Percentiles rank a stretch among this genome's conserved stretches.
These are phyloP conservation scores for Taphrorychus bicolor DNA, from an alignment of 2,888 invertebrate species.

Conservation along the genomic window DNA sequence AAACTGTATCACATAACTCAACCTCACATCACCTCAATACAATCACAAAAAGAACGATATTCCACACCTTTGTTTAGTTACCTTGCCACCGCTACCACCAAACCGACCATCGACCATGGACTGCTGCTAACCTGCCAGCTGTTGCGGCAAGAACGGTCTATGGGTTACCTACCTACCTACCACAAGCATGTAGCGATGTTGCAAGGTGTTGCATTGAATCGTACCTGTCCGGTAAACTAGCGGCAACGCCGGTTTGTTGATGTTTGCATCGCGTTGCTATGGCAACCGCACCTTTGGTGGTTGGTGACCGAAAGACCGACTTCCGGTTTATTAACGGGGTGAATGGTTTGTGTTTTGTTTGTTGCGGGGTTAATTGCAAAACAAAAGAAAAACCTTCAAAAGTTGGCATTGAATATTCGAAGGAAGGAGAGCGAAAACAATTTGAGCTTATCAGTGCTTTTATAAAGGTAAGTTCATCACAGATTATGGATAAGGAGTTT, in stretches of 20 bases:
- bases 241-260: conserved; percentile 40
- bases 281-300: conserved; percentile 41
- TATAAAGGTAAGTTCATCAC: not conserved
- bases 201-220: not conserved
- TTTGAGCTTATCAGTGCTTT: not conserved
- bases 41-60: too few species aligned
- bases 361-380: conserved; percentile 27
- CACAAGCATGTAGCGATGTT: not conserved
- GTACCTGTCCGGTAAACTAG: not conserved
- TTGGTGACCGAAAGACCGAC: conserved; percentile 38
- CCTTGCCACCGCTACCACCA: not conserved
- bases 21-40: too few species aligned
- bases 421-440: not conserved
- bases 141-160: not conserved
- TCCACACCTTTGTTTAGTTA: conserved; percentile 5
- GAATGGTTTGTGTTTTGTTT: conserved; percentile 29
- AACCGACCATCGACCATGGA: conserved; percentile 2
- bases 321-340: conserved; percentile 40
- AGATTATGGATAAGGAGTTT: conserved; percentile 9
- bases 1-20: too few species aligned
- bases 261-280: conserved; percentile 50
- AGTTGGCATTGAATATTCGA: too few species aligned
- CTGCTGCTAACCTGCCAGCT: conserved; percentile 2
- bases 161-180: too few species aligned
- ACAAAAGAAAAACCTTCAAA: conserved; percentile 1